Evolutionary conservation across 2,888 invertebrate genomes (phyloP).

Genomic region (Gnatocerus cornutus): DNA sequence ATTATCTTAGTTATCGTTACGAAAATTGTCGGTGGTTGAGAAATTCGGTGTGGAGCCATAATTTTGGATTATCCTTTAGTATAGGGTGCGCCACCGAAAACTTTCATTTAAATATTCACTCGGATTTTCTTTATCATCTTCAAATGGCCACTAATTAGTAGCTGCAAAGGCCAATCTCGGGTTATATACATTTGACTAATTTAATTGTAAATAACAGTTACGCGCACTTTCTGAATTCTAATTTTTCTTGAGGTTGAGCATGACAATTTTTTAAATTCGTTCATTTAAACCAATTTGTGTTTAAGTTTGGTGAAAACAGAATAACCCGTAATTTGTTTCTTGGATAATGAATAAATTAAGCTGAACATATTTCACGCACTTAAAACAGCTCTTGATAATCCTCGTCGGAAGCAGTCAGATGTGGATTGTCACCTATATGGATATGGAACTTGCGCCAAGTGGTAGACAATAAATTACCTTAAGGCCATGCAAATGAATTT

Average conservation of each 20-base stretch:
- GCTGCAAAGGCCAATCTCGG: background rate
- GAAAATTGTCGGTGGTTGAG: constrained; percentile 25
- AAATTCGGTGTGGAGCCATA: constrained; percentile 17
- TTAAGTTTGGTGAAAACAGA: too few relatives aligned
- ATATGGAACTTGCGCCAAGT: constrained; percentile 33
- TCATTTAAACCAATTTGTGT: too few relatives aligned
- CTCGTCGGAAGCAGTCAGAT: constrained; percentile 31
- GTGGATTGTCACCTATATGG: constrained; percentile 42
- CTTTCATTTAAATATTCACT: constrained; percentile 8
- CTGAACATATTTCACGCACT: background rate
- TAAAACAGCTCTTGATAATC: constrained; percentile 5
- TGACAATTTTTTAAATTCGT: too few relatives aligned
- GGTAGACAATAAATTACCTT: constrained; percentile 42
- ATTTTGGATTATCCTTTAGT: constrained; percentile 28
- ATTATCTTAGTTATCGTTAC: constrained; percentile 21
- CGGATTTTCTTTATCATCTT: constrained; percentile 12
- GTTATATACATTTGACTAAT: constrained; percentile 22
- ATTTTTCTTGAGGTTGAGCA: too few relatives aligned
- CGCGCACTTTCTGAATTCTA: too few relatives aligned
- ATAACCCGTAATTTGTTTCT: too few relatives aligned
- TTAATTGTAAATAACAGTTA: constrained; percentile 10
- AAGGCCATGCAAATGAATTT: constrained; percentile 47
- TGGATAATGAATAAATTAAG: background rate
- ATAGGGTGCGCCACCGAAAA: constrained; percentile 8
- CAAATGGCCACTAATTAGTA: constrained; percentile 14